These are phyloP conservation scores for Mantis religiosa DNA, from an alignment of 2,888 invertebrate species.

Conservation along the genomic window DNA sequence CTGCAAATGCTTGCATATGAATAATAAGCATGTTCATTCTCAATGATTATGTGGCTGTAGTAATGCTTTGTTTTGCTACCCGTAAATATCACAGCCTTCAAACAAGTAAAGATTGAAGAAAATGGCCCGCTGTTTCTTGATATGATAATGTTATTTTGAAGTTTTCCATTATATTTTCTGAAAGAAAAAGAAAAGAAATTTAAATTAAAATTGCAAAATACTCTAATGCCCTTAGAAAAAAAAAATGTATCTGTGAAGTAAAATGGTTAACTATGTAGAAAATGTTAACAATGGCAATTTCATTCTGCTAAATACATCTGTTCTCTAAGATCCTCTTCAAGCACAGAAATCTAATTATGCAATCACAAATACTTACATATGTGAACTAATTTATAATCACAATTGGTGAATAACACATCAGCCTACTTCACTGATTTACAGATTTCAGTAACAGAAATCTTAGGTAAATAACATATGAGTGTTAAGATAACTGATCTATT, in stretches of 20 bases:
- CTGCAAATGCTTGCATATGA: background rate
- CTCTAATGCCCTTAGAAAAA: background rate
- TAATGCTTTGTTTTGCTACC: slow-evolving; percentile 15
- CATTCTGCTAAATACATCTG: no score
- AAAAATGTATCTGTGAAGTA: background rate
- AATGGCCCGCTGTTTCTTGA: slow-evolving; percentile 26
- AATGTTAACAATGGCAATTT: no score
- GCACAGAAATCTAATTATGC: no score
- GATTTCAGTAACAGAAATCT: no score
- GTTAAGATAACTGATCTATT: no score
- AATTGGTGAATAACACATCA: no score
- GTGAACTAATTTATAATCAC: no score
- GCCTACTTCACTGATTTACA: no score
- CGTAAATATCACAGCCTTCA: slow-evolving; percentile 27
- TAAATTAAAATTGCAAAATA: background rate
- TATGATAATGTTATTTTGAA: slow-evolving; percentile 21
- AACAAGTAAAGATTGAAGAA: slow-evolving; percentile 1
- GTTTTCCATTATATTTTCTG: slow-evolving; percentile 17
- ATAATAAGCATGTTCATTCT: background rate
- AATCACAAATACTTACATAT: no score
- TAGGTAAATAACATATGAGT: no score
- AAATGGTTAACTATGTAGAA: background rate
- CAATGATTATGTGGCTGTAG: background rate
- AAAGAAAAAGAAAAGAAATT: background rate
- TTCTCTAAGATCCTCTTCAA: no score